Conservation (phyloP, 2,113 vertebrate genomes). For the Crotalus tigris region DNA sequence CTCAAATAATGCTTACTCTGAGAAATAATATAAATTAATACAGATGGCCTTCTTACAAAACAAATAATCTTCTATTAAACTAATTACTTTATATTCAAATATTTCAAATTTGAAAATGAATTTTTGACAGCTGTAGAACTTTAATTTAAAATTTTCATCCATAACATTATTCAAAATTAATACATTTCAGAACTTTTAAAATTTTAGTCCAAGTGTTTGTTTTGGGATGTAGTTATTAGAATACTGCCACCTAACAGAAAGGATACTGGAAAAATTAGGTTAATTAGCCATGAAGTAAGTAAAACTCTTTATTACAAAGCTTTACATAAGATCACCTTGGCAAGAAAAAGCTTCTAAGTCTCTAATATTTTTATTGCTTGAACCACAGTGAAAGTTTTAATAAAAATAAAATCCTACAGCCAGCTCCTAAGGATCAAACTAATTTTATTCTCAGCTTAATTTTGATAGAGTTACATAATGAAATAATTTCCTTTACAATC, state of each 20-base stretch:
- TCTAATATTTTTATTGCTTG: not conserved
- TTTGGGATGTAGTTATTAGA: not conserved
- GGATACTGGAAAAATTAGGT: not conserved
- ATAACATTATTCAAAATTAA: not conserved
- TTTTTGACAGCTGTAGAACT: not conserved
- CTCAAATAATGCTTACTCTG: not conserved
- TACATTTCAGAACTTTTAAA: not conserved
- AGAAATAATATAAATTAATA: not conserved
- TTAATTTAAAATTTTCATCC: not conserved
- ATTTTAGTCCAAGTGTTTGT: not conserved
- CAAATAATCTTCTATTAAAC: not conserved
- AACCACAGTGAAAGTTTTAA: not conserved
- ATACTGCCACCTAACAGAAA: not conserved
- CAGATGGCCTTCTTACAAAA: not conserved
- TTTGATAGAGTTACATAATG: not conserved
- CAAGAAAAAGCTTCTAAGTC: not conserved
- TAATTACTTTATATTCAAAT: not conserved
- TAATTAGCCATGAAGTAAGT: not conserved
- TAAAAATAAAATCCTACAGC: not conserved
- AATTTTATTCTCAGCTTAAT: not conserved
- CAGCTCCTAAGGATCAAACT: not conserved
- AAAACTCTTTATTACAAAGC: not conserved
- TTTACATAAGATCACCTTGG: not conserved
- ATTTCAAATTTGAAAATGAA: not conserved
- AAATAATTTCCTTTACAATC: not conserved